These are phyloP conservation scores for Zootermopsis nevadensis DNA, from an alignment of 2,888 invertebrate genomes.

Conservation along the genomic window DNA sequence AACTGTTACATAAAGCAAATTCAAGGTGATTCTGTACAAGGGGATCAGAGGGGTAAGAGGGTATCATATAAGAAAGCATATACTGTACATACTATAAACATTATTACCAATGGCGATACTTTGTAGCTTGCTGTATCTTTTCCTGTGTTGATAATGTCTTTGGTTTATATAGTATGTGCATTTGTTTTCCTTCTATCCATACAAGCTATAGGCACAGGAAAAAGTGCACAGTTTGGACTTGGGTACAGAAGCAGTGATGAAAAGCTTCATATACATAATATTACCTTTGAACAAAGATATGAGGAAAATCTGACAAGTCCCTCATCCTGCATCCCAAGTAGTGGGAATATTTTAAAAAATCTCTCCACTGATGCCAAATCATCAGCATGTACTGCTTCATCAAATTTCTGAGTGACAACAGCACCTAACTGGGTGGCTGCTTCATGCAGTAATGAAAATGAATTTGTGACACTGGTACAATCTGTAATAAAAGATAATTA, in stretches of 20 bases:
- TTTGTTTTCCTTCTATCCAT: too few relatives aligned
- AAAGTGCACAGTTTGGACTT: too few relatives aligned
- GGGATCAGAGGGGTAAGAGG: too few relatives aligned
- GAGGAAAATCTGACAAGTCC: slow-evolving; percentile 89
- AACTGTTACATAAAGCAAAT: too few relatives aligned
- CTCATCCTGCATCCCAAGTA: slow-evolving; percentile 90
- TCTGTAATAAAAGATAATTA: slow-evolving; percentile 57
- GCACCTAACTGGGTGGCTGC: slow-evolving; percentile 78
- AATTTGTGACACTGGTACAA: slow-evolving; percentile 77
- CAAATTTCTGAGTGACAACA: slow-evolving; percentile 84
- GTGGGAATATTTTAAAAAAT: slow-evolving; percentile 96
- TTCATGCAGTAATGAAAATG: slow-evolving; percentile 78
- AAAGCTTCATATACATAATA: slow-evolving; percentile 17
- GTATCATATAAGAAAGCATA: too few relatives aligned
- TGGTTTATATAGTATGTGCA: too few relatives aligned
- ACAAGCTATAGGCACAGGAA: too few relatives aligned
- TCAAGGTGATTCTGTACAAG: too few relatives aligned
- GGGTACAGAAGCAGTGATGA: neutral
- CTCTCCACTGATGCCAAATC: slow-evolving; percentile 92
- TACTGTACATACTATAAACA: too few relatives aligned
- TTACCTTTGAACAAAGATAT: slow-evolving; percentile 85
- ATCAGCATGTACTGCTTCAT: slow-evolving; percentile 88
- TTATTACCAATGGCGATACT: too few relatives aligned
- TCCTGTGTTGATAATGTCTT: too few relatives aligned
- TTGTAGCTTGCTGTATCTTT: too few relatives aligned